Percentiles rank a stretch among this genome's conserved stretches.
phyloP scores from a whole-genome alignment of 2,888 invertebrate genomes.

The Pilophorus perplexus region DNA sequence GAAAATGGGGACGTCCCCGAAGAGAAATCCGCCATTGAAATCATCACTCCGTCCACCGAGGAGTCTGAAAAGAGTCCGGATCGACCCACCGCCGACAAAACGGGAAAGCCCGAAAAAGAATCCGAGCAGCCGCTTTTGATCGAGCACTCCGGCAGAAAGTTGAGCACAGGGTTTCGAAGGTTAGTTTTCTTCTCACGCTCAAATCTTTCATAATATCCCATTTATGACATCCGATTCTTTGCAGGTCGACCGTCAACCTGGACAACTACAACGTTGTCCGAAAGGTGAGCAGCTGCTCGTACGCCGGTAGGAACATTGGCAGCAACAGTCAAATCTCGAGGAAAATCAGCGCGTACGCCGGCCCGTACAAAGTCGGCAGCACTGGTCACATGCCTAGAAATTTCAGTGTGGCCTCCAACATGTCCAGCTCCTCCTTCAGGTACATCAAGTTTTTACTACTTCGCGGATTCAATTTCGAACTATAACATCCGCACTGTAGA shows the following conservation, averaged over 20 bases:
- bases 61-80: constrained; percentile 33
- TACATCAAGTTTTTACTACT: background rate
- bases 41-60: constrained; percentile 35
- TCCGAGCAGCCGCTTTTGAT: constrained; percentile 35
- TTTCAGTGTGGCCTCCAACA: constrained; percentile 59
- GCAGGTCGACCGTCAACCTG: constrained; percentile 24
- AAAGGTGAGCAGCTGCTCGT: constrained; percentile 44
- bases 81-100: background rate
- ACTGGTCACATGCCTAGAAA: constrained; percentile 49
- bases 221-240: too few relatives aligned
- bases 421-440: constrained; percentile 72
- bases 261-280: constrained; percentile 32
- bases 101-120: constrained; percentile 27
- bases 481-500: too few relatives aligned
- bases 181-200: too few relatives aligned
- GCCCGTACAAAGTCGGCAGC: constrained; percentile 46
- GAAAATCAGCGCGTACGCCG: constrained; percentile 44
- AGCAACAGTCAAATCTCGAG: constrained; percentile 46
- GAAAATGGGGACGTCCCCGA: constrained; percentile 16
- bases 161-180: constrained; percentile 13
- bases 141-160: constrained; percentile 28
- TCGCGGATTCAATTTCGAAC: too few relatives aligned
- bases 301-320: constrained; percentile 42
- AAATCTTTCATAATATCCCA: too few relatives aligned
- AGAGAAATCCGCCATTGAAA: constrained; percentile 26